These are phyloP conservation scores for Tenthredo distinguenda DNA, from an alignment of 2,888 invertebrate species.

Conservation along the genomic window DNA sequence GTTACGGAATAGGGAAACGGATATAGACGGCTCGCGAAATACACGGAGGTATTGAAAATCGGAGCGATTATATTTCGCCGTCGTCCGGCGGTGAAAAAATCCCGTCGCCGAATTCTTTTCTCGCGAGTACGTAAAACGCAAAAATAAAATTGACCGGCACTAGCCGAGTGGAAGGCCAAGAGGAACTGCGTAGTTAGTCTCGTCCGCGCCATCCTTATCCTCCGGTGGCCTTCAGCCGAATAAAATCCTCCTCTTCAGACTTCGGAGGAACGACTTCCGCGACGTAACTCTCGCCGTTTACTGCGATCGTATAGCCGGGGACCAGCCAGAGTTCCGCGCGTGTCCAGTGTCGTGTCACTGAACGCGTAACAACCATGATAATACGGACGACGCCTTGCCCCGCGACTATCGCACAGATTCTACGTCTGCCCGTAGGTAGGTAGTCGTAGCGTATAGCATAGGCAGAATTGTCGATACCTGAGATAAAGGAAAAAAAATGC, in stretches of 20 bases:
- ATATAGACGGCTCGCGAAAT: neutral
- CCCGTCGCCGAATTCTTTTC: neutral
- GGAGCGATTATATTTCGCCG: neutral
- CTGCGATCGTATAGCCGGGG: neutral
- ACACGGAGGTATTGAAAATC: neutral
- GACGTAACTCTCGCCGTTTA: constrained; percentile 32
- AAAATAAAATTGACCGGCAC: constrained; percentile 18
- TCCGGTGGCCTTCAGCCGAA: constrained; percentile 3
- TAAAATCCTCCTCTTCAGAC: constrained; percentile 11
- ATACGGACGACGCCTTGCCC: neutral
- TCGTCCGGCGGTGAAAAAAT: neutral
- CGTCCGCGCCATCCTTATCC: constrained; percentile 39
- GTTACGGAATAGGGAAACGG: neutral
- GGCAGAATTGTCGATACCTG: neutral
- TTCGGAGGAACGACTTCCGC: constrained; percentile 30
- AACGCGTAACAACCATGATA: constrained; percentile 37
- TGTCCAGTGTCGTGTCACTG: constrained; percentile 40
- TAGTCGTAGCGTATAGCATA: neutral
- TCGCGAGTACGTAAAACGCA: neutral
- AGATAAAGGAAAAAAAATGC: neutral
- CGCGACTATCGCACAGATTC: neutral
- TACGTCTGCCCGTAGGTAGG: neutral
- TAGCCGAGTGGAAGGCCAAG: constrained; percentile 44
- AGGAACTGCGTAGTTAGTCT: constrained; percentile 36
- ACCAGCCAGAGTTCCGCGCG: constrained; percentile 16